These are phyloP conservation scores for Ochlodes sylvanus DNA, from an alignment of 2,888 invertebrate species.

Conservation along the genomic window DNA sequence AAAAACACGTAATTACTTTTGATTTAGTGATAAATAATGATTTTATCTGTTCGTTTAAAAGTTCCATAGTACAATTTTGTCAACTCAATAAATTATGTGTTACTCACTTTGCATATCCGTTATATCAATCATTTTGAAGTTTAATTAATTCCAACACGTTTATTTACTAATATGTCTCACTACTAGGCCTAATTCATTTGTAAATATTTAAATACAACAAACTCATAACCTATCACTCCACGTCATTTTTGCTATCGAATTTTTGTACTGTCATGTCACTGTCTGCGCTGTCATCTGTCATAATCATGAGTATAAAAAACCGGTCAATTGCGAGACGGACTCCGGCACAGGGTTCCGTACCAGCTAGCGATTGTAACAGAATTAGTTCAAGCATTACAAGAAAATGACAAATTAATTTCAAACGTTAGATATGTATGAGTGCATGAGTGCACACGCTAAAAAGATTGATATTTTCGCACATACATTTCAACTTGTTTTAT, in stretches of 20 bases:
- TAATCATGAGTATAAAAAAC: too few species aligned
- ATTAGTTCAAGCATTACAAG: too few species aligned
- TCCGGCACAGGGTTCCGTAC: too few species aligned
- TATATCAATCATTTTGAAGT: conserved; percentile 90
- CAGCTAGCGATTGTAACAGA: too few species aligned
- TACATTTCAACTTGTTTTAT: too few species aligned
- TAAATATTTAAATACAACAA: conserved; percentile 61
- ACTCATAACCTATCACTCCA: conserved; percentile 69
- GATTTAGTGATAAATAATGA: conserved; percentile 40
- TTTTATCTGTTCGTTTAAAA: conserved; percentile 24
- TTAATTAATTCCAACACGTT: conserved; percentile 43
- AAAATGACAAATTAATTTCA: too few species aligned
- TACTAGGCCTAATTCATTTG: conserved; percentile 53
- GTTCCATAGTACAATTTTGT: not conserved
- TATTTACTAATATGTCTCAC: conserved; percentile 39
- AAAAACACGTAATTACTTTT: conserved; percentile 9
- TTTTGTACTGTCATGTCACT: conserved; percentile 45
- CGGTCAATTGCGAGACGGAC: too few species aligned
- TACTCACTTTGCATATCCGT: conserved; percentile 93
- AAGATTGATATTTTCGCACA: too few species aligned
- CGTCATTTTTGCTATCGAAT: conserved; percentile 68
- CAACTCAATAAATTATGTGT: conserved; percentile 32
- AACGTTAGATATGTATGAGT: too few species aligned
- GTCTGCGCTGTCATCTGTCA: not conserved
- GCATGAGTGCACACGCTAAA: too few species aligned